Evolutionary conservation across 2,113 vertebrate genomes (phyloP).

Genomic region (Lanius ludovicianus): DNA sequence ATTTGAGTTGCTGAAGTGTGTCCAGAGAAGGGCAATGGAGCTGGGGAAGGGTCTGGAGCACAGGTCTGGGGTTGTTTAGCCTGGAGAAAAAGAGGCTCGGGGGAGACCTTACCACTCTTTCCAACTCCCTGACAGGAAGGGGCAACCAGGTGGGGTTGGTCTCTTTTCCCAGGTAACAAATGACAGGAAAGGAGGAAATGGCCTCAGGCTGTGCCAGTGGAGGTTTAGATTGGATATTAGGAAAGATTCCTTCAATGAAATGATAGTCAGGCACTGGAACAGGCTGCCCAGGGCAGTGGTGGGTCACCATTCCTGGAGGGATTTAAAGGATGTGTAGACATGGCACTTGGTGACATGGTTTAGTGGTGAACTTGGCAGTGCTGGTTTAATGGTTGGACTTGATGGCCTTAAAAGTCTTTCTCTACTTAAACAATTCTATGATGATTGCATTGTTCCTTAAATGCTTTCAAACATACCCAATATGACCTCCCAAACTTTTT

Average conservation of each 20-base stretch:
- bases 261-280: not conserved
- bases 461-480: not conserved
- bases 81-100: not conserved
- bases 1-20: not conserved
- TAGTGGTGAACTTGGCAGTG: not conserved
- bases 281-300: not conserved
- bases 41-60: not conserved
- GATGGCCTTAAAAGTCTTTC: not conserved
- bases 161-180: not conserved
- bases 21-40: not conserved
- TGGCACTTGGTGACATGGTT: not conserved
- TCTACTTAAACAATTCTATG: not conserved
- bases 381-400: not conserved
- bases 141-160: not conserved
- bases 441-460: not conserved
- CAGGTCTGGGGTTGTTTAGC: not conserved
- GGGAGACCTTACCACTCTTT: not conserved
- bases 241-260: not conserved
- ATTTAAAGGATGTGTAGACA: not conserved
- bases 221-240: not conserved
- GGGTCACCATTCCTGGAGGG: not conserved
- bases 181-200: not conserved
- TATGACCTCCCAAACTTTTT: not conserved
- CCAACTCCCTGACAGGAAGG: not conserved
- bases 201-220: not conserved